phyloP scores from a whole-genome alignment of 2,113 vertebrate species.

The Varanus komodoensis region DNA sequence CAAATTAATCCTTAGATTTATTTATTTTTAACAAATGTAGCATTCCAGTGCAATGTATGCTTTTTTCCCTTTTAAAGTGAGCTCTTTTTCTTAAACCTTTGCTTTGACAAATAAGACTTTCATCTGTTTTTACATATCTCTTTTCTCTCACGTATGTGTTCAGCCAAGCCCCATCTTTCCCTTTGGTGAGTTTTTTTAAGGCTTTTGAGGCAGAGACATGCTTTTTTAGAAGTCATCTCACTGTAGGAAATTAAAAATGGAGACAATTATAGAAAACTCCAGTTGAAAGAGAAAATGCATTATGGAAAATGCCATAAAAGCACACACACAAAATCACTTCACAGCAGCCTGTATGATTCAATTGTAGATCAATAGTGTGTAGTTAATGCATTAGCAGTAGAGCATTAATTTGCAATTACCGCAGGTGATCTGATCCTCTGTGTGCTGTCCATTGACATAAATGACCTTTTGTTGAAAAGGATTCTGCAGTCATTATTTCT shows the following conservation, averaged over 20 bases:
- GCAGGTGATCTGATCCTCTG: slow-evolving; percentile 76
- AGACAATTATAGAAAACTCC: slow-evolving; percentile 78
- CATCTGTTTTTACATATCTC: slow-evolving; percentile 41
- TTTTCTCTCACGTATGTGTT: slow-evolving; percentile 52
- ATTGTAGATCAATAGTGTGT: slow-evolving; percentile 81
- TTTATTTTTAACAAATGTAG: slow-evolving; percentile 17
- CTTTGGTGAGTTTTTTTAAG: slow-evolving; percentile 61
- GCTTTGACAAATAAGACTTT: slow-evolving; percentile 42
- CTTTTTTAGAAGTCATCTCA: slow-evolving; percentile 73
- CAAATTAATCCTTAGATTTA: slow-evolving; percentile 31
- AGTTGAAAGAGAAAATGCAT: slow-evolving; percentile 74
- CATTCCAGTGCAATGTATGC: not conserved
- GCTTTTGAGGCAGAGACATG: slow-evolving; percentile 59
- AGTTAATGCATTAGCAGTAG: slow-evolving; percentile 83
- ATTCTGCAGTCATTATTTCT: slow-evolving; percentile 76
- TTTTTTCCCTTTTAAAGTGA: slow-evolving; percentile 6
- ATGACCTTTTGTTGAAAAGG: slow-evolving; percentile 78
- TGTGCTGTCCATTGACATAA: slow-evolving; percentile 77
- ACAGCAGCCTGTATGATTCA: slow-evolving; percentile 74
- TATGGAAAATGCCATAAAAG: slow-evolving; percentile 77
- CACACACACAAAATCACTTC: slow-evolving; percentile 68
- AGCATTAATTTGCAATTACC: slow-evolving; percentile 84
- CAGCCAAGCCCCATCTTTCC: slow-evolving; percentile 56
- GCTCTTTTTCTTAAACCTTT: slow-evolving; percentile 19
- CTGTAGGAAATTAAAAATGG: slow-evolving; percentile 77